A percentile compares a stretch with the other conserved stretches of the same genome.
These are phyloP conservation scores for Poeciliopsis turneri DNA, from an alignment of 2,797 vertebrate genomes.

Conservation along the genomic window DNA sequence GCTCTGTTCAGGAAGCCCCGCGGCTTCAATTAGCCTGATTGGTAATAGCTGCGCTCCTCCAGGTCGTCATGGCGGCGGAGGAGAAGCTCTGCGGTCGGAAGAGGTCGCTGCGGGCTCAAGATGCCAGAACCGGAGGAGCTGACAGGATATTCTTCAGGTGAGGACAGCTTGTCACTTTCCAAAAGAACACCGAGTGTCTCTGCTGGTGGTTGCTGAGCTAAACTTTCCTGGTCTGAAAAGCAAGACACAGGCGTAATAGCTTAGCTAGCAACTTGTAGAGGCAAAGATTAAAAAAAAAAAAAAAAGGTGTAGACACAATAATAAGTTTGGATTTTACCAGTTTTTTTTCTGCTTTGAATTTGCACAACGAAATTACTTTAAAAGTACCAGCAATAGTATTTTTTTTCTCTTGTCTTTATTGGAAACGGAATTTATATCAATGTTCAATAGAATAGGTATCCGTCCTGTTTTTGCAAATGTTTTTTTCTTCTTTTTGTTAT, in stretches of 20 bases:
- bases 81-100: conserved; percentile 16
- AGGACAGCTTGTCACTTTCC: background rate
- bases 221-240: background rate
- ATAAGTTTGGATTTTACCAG: background rate
- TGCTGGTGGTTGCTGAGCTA: background rate
- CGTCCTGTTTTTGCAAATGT: background rate
- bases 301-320: background rate
- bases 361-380: background rate
- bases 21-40: background rate
- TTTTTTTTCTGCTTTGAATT: background rate
- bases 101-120: conserved; percentile 37
- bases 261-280: background rate
- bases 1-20: background rate
- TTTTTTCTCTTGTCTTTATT: background rate
- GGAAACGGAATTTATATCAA: background rate
- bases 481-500: background rate
- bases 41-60: background rate
- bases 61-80: background rate
- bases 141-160: background rate
- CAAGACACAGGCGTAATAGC: background rate
- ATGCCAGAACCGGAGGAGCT: background rate
- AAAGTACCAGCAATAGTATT: background rate
- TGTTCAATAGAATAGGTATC: background rate
- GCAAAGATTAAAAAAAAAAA: background rate
- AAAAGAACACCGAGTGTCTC: background rate